Evolutionary conservation across 2,888 invertebrate species (phyloP), one percentile per base, ranked within the genome.

Genomic region (Sarcophaga subvicina): DNA sequence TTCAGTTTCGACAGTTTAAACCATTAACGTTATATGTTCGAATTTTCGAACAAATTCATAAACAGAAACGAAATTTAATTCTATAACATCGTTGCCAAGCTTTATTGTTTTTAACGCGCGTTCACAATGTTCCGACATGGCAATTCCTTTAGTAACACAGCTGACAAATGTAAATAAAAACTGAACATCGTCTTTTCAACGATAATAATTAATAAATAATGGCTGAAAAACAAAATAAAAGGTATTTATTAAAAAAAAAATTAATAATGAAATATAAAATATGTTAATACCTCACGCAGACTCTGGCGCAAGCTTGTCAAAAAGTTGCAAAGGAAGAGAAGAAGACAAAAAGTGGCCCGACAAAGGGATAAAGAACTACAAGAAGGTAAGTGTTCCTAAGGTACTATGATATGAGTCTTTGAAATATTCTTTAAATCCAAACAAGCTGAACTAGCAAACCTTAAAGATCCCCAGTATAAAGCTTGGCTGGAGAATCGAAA

Each of bases 231-330:
- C 45, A 22, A 12, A 20, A 17, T 47, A 75, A 62, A 81, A 88
- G 85, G 88, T 85, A 80, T 37, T 37, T 37, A 82, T 25, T 66
- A 22, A 4, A 47, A 79, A n/a, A 49, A n/a, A 73, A 66, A 70
- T 25, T 10, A 12, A 20, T 47, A 62, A 37, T 22, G 54, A 20
- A 17, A 62, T 62, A 20, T 45, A 69, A 49, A 20, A 4, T 76
- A 45, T 14, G 10, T 45, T 49, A 25, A 12, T 67, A 14, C 11
- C 54, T 14, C 5, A 69, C 10, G 5, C 60, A 95, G 94, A 90
- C 94, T 95, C 91, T 97, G 97, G 96, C 95, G 97, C 89, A 96
- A 95, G 93, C 90, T 95, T 86, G 96, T 95, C 0, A 97, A 97
- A 93, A 96, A 95, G 90, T 94, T 95, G 90, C 95, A 97, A 93